Evolutionary conservation across 2,797 vertebrate species (phyloP), one percentile per base, ranked within the genome.

Genomic region (Rousettus madagascariensis): DNA sequence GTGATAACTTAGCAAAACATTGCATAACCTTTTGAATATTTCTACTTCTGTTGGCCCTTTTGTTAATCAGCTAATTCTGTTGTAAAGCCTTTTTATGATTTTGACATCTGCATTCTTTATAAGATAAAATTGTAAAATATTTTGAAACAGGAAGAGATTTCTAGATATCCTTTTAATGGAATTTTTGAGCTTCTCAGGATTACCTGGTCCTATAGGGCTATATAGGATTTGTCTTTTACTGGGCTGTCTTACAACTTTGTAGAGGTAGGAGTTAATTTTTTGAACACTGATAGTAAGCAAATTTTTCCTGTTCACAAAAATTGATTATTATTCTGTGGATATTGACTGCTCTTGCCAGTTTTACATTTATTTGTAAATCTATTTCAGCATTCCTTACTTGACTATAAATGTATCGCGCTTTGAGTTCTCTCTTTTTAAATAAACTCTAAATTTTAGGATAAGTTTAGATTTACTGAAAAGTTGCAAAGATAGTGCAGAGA

Each of bases 1-100:
- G 61, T 87, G 46, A 85, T 87, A 89, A 94, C 15, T 94, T 86
- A 74, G 71, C n/a, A 88, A 82, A 95, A 17, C 24, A 55, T 78
- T 91, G 38, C 7, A 65, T 61, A 78, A 90, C 33, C 38, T 82
- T 94, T 93, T 71, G 61, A 95, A 89, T 77, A 87, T 96, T 95
- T 84, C 33, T 88, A 89, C 55, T 19, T 71, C 65, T 89, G 3
- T 78, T 53, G 89, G 33, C 13, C 22, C 15, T 93, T 94, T 86
- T 93, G 9, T 80, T 33, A 93, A 83, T 93, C 12, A 86, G 57
- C 3, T 24, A 65, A 75, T 19, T 17, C 36, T 95, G 16, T 93
- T 77, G 72, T 88, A 95, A 87, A 53, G 10, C 15, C 24, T 77
- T 89, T 90, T 65, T 38, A 51, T 89, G 82, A 80, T 77, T 65